Percentiles rank a stretch among this genome's conserved stretches.
These are phyloP conservation scores for Onychomys leucogaster DNA, from an alignment of 2,797 vertebrate species.

Conservation along the genomic window DNA sequence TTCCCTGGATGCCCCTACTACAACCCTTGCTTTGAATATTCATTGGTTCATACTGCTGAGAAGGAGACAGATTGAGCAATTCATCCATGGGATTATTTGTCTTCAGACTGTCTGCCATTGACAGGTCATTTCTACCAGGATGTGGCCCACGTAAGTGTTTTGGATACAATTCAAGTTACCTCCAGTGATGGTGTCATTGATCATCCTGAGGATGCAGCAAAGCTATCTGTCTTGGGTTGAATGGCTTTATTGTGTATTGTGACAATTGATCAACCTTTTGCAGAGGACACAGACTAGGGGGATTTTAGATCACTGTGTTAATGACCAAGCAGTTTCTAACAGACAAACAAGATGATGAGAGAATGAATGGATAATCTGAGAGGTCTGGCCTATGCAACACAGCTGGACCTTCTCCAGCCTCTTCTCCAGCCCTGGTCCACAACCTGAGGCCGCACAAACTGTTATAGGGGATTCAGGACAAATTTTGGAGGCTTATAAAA, in stretches of 20 bases:
- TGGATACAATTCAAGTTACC: slow-evolving; percentile 50
- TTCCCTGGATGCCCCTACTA: neutral
- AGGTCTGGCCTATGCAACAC: neutral
- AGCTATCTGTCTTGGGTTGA: slow-evolving; percentile 34
- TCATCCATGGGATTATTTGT: neutral
- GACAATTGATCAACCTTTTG: slow-evolving; percentile 61
- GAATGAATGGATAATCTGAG: neutral
- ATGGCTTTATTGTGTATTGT: slow-evolving; percentile 41
- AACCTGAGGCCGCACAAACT: neutral
- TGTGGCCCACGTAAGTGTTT: neutral
- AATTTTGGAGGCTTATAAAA: neutral
- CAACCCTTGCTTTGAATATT: slow-evolving; percentile 30
- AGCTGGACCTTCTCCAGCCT: accelerated
- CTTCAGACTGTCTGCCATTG: neutral
- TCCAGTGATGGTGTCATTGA: slow-evolving; percentile 54
- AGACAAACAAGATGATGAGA: neutral
- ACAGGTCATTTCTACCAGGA: slow-evolving; percentile 49
- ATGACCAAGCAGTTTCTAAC: slow-evolving; percentile 26
- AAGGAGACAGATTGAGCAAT: neutral
- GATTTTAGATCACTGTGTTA: slow-evolving; percentile 4
- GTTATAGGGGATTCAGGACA: neutral
- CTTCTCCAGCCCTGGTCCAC: accelerated
- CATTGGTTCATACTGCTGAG: neutral
- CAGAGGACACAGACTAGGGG: slow-evolving; percentile 26
- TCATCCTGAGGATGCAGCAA: neutral